Percentiles rank a stretch among this genome's conserved stretches.
Conservation (phyloP, 1,140 invertebrate species). For the Drosophila subpulchrella region DNA sequence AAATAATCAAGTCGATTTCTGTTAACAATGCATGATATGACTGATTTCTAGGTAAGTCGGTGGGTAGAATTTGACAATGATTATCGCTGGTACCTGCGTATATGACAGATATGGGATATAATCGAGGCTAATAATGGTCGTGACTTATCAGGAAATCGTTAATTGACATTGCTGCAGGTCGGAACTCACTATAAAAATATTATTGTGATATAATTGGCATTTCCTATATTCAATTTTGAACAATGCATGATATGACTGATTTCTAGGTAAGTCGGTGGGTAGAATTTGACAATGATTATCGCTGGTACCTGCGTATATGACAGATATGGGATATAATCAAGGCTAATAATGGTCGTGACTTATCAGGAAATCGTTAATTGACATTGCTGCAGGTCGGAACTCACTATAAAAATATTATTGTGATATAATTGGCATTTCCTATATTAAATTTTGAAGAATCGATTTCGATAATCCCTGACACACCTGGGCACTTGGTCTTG, state of each 20-base stretch:
- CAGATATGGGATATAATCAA: slow-evolving; percentile 13
- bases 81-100: slow-evolving; percentile 4
- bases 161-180: slow-evolving; percentile 48
- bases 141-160: not conserved
- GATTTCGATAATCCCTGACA: not conserved
- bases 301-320: not conserved
- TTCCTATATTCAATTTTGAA: not conserved
- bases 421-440: not conserved
- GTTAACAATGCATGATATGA: not conserved
- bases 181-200: not conserved
- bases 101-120: slow-evolving; percentile 11
- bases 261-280: slow-evolving; percentile 4
- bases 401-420: no score
- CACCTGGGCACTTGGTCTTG: slow-evolving; percentile 7
- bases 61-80: not conserved
- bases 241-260: not conserved
- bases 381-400: slow-evolving; percentile 49
- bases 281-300: slow-evolving; percentile 12
- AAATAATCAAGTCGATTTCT: not conserved
- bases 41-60: slow-evolving; percentile 6
- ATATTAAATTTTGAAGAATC: not conserved
- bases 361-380: slow-evolving; percentile 1
- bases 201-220: not conserved
- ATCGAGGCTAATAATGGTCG: not conserved
- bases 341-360: not conserved